phyloP scores from a whole-genome alignment of 2,113 vertebrate genomes.

The Ptychochromis oligacanthus region DNA sequence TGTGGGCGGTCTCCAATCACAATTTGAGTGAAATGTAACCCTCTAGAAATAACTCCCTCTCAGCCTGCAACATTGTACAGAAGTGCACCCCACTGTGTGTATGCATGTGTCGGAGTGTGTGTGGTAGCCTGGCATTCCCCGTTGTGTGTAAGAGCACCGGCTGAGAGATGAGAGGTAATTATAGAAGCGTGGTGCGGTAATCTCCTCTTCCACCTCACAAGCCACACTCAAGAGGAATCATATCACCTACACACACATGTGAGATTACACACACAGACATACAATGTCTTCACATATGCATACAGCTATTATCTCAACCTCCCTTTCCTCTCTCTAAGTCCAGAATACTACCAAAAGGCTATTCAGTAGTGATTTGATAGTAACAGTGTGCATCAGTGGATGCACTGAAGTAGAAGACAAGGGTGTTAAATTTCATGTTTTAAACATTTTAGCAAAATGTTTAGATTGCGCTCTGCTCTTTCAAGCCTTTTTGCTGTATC shows the following conservation, averaged over 20 bases:
- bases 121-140: slow-evolving; percentile 55
- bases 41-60: slow-evolving; percentile 74
- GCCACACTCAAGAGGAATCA: slow-evolving; percentile 66
- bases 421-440: background rate
- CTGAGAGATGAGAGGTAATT: slow-evolving; percentile 76
- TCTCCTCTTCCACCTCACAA: slow-evolving; percentile 72
- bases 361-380: background rate
- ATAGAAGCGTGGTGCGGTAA: slow-evolving; percentile 74
- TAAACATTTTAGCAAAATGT: background rate
- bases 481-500: background rate
- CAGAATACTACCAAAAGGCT: slow-evolving; percentile 30
- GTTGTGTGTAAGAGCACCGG: slow-evolving; percentile 66
- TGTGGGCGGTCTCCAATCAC: slow-evolving; percentile 73
- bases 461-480: background rate
- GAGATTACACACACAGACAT: background rate
- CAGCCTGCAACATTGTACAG: slow-evolving; percentile 48
- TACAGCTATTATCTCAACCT: slow-evolving; percentile 35
- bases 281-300: slow-evolving; percentile 21
- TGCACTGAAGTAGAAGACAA: background rate
- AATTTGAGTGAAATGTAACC: slow-evolving; percentile 71
- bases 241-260: slow-evolving; percentile 49
- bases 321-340: background rate
- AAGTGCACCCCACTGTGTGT: slow-evolving; percentile 44
- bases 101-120: slow-evolving; percentile 45
- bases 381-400: background rate